Evolutionary conservation across 1,140 invertebrate species (phyloP), one percentile per base, ranked within the genome.

Genomic region (Pectinophora gossypiella): DNA sequence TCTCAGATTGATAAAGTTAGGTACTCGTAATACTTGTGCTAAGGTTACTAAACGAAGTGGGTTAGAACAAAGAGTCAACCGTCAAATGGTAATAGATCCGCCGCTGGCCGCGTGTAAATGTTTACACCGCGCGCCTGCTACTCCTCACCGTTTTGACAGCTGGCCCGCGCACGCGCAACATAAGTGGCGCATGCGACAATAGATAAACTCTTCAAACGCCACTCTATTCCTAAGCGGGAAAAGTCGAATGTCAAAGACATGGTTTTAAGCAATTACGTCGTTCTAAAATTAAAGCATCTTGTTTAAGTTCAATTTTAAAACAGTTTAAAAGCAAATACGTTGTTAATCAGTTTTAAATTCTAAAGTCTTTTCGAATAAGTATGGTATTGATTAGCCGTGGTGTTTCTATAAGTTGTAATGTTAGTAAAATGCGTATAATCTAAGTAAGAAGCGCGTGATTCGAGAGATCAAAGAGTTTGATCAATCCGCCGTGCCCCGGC

Each of bases 391-490:
- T 45, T 13, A 16, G 38, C 3, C 3, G 7, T 10, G 13, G 5
- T 57, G 38, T 45, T 48, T 57, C 16, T 48, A 59, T 66, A 64
- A 15, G 64, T 56, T 68, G 55, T 59, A 64, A 64, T 59, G 53
- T 64, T 62, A 55, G n/a, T 40, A 64, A n/a, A 74, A 64, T 63
- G 61, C 59, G 61, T 68, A 72, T 73, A 72, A 77, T 77, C 78
- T 82, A 80, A 78, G 68, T 82, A 74, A 82, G 73, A 63, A 81
- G 72, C 76, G 76, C 73, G 75, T 72, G 76, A 80, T 84, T 67
- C 57, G 48, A 20, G 66, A 85, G 75, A 85, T 85, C 78, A 85
- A 85, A 82, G 78, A 58, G 61, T 71, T 68, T 69, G 69, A 80
- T 78, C 73, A 71, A 72, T 61, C 61, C 68, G 66, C 70, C 70